These are phyloP conservation scores for Neodiprion lecontei DNA, from an alignment of 1,140 invertebrate species.

Conservation along the genomic window DNA sequence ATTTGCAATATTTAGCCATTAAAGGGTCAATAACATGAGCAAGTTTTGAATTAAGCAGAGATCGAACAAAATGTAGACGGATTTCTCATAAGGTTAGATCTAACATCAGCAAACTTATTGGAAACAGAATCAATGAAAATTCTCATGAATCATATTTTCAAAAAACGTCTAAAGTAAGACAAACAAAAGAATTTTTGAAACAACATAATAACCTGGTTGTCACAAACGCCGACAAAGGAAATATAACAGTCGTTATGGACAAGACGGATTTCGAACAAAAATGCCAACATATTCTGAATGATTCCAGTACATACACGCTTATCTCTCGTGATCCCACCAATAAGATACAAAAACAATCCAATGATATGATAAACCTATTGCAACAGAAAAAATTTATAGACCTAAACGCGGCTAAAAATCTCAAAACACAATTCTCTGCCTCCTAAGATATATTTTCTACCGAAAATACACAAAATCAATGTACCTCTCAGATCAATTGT, in stretches of 20 bases:
- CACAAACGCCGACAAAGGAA: neutral
- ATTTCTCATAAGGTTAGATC: too few species aligned
- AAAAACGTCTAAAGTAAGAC: too few species aligned
- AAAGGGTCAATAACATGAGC: too few species aligned
- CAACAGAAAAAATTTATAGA: neutral
- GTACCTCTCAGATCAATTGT: neutral
- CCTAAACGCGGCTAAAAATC: neutral
- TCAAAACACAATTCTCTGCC: neutral
- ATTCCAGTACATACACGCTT: neutral
- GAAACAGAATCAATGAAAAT: too few species aligned
- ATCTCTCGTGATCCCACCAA: neutral
- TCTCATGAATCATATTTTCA: too few species aligned
- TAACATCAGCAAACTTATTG: too few species aligned
- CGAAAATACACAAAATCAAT: neutral
- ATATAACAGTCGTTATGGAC: neutral
- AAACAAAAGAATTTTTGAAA: neutral
- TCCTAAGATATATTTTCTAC: neutral
- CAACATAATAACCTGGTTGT: neutral
- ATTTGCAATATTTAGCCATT: too few species aligned
- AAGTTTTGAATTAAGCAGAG: too few species aligned
- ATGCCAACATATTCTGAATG: neutral
- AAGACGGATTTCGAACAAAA: neutral
- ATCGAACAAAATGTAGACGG: too few species aligned
- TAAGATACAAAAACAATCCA: neutral
- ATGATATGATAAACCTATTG: neutral